These are phyloP conservation scores for Brenthis daphne DNA, from an alignment of 2,888 invertebrate species.

Conservation along the genomic window DNA sequence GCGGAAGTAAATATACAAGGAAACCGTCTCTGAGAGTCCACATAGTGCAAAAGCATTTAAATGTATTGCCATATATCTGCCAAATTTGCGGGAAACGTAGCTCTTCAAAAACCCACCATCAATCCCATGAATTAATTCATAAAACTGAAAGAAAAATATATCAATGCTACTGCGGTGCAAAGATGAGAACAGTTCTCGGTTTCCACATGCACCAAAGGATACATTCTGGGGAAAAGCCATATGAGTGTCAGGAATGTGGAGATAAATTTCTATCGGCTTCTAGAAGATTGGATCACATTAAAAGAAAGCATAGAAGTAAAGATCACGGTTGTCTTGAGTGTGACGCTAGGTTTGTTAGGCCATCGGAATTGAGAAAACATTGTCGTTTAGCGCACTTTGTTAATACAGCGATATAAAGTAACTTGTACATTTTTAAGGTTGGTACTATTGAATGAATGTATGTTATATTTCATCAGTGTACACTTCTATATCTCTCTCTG, in stretches of 20 bases:
- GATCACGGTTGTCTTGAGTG: slow-evolving; percentile 65
- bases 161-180: slow-evolving; percentile 64
- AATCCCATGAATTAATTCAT: slow-evolving; percentile 60
- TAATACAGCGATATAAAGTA: background rate
- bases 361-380: slow-evolving; percentile 69
- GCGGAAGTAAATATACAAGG: slow-evolving; percentile 59
- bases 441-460: background rate
- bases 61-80: slow-evolving; percentile 62
- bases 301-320: slow-evolving; percentile 58
- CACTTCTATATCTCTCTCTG: no score
- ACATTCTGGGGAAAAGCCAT: slow-evolving; percentile 66
- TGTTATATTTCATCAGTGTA: no score
- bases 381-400: slow-evolving; percentile 51
- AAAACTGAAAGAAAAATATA: slow-evolving; percentile 52
- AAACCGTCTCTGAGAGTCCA: slow-evolving; percentile 68
- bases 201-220: slow-evolving; percentile 63
- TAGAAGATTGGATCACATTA: slow-evolving; percentile 64
- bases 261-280: slow-evolving; percentile 69
- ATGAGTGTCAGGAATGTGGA: slow-evolving; percentile 61
- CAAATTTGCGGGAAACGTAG: slow-evolving; percentile 65
- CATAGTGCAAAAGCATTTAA: slow-evolving; percentile 68
- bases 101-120: slow-evolving; percentile 61
- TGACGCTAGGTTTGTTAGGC: slow-evolving; percentile 62
- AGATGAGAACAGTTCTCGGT: slow-evolving; percentile 59
- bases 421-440: slow-evolving; percentile 3